Evolutionary conservation across 1,140 invertebrate species (phyloP), one percentile per base, ranked within the genome.

Genomic region (Drosophila seguyi): DNA sequence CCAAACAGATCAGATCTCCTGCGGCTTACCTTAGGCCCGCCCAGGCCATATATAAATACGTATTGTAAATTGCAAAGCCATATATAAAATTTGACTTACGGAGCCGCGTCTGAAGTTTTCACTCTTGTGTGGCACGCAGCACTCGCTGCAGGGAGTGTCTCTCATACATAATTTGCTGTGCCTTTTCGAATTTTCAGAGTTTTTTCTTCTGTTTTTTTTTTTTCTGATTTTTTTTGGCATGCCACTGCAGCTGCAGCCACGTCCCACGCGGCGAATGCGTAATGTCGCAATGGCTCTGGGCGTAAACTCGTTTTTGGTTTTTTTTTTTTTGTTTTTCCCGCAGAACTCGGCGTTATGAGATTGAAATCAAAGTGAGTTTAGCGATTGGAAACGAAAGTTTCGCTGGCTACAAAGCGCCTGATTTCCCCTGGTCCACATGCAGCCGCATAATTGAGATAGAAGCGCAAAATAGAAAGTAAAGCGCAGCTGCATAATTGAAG

Each of bases 391-490:
- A 73, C 27, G 75, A 62, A 65, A 79, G 59, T 73, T 79, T 60
- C 38, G 27, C 36, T 53, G 48, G 31, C 31, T 34, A 34, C 31
- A 13, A 34, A 4, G 31, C 31, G 34, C 41, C 48, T 5, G 65
- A 72, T 72, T 72, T 71, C 65, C 68, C 42, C 34, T 36, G 36
- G n/a, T 58, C 41, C 66, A 65, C 60, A 67, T 63, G 34, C 78
- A 59, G 41, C 53, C 47, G 36, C 61, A 68, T 82, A 78, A 82
- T 81, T 77, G 62, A 66, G 67, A 38, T 71, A 77, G 56, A 60
- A 66, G 48, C 78, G 29, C 27, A 86, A 86, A 77, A 79, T 81
- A 88, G 84, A 88, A 88, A 88, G 84, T 90, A 68, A 90, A 88
- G 65, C 77, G 82, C 76, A 86, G 80, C 67, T 77, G 84, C 71